Base-by-base conservation (phyloP, 2,888 invertebrate genomes). In the Crossocerus cetratus region DNA sequence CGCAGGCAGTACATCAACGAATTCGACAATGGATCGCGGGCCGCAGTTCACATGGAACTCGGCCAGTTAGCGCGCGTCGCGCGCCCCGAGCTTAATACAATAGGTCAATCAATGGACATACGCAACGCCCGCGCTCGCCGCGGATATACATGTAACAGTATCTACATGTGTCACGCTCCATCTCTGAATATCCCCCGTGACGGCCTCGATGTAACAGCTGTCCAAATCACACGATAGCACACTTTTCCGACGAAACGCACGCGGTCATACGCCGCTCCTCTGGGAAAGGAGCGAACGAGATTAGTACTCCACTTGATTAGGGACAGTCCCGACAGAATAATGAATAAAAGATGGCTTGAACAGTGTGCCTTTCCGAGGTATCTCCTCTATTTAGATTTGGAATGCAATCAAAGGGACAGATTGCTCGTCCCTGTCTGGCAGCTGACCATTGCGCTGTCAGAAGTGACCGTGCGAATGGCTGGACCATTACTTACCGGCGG, bases 81-180 rank as follows among this genome's bases (percentile, higher is more conserved):
- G 32, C 32, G 11, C 32, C 8, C 32, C 8, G 32, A 32, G 32
- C 32, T 69, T 81, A 76, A 78, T 65, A 75, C 73, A 32, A 32
- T 32, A 32, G 82, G 44, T 69, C 82, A 76, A 82, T 79, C 73
- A 63, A 56, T 57, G 60, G 45, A 65, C 59, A 49, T 42, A 21
- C 60, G 54, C 53, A 22, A 64, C 55, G 56, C 59, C 49, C 58
- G 42, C 55, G 11, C 32, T 11, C 32, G 11, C 8, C 32, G 32
- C 8, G 32, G 8, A 32, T 4, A 32, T 32, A 32, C 32, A 32
- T 59, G 58, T 49, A 58, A 54, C 62, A 69, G 32, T 32, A 32
- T 4, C 32, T 32, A 32, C 32, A n/a, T 18, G 16, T 49, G 49
- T 18, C 16, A 49, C 49, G 49, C n/a, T 49, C 49, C 16, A 16